Conservation (phyloP, 2,888 invertebrate species). For the Gari tellinella region DNA sequence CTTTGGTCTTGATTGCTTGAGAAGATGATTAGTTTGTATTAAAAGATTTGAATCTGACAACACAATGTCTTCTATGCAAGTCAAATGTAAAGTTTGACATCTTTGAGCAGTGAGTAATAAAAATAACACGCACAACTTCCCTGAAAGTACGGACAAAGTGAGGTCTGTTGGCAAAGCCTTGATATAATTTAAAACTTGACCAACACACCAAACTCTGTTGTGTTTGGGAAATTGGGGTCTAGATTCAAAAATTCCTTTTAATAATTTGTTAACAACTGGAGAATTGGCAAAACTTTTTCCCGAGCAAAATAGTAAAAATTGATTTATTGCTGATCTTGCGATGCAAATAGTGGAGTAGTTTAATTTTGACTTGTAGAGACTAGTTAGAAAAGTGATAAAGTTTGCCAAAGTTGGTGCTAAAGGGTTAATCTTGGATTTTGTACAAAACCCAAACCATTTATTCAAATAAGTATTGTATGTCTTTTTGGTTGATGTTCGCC, state of each 20-base stretch:
- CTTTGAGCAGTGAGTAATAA: too few relatives aligned
- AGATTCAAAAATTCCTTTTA: slow-evolving; percentile 1
- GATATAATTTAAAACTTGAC: neutral
- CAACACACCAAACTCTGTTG: neutral
- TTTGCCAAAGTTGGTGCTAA: slow-evolving; percentile 3
- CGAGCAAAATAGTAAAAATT: slow-evolving; percentile 14
- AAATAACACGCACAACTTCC: slow-evolving; percentile 1
- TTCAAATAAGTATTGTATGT: slow-evolving; percentile 8
- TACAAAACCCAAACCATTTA: too few relatives aligned
- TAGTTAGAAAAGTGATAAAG: slow-evolving; percentile 22
- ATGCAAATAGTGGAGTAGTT: slow-evolving; percentile 14
- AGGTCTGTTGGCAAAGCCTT: neutral
- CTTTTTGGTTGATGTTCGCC: slow-evolving; percentile 20
- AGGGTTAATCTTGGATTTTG: slow-evolving; percentile 2
- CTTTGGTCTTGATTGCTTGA: too few relatives aligned
- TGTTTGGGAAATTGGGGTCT: slow-evolving; percentile 1
- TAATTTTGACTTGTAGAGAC: slow-evolving; percentile 1
- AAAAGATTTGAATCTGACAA: too few relatives aligned
- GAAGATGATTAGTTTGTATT: too few relatives aligned
- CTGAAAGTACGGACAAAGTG: neutral
- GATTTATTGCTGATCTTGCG: too few relatives aligned
- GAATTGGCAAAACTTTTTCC: neutral
- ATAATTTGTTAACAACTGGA: neutral
- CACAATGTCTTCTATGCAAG: too few relatives aligned
- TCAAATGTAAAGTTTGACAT: too few relatives aligned